phyloP scores from a whole-genome alignment of 2,797 vertebrate genomes.

The Alectoris magna region DNA sequence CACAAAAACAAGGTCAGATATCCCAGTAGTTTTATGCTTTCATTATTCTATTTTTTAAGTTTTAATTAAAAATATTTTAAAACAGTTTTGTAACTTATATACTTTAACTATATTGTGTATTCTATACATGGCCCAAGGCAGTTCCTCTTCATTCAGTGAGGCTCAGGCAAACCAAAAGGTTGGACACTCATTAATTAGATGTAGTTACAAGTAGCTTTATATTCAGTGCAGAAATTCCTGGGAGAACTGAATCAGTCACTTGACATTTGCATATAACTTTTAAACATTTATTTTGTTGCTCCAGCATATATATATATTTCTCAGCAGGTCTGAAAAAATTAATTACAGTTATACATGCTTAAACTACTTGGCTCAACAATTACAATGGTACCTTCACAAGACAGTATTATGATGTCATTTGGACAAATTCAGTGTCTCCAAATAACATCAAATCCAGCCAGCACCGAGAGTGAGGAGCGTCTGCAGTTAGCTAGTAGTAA shows the following conservation, averaged over 20 bases:
- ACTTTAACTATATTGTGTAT: no score
- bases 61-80: no score
- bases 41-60: no score
- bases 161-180: no score
- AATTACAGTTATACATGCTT: not conserved
- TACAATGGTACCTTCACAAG: not conserved
- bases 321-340: not conserved
- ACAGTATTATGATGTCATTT: not conserved
- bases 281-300: not conserved
- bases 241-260: not conserved
- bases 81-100: no score
- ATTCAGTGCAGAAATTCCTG: not conserved
- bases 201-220: not conserved
- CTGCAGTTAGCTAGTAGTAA: not conserved
- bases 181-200: no score
- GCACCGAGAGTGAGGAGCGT: not conserved
- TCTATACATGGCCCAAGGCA: no score
- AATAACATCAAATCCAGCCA: not conserved
- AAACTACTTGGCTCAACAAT: not conserved
- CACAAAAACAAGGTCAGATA: no score
- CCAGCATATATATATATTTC: not conserved
- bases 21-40: no score
- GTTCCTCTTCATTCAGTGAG: no score
- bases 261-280: not conserved
- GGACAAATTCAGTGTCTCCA: not conserved